Percentiles rank a stretch among this genome's conserved stretches.
phyloP scores from a whole-genome alignment of 2,797 vertebrate genomes.

The Psittacula derbiana region DNA sequence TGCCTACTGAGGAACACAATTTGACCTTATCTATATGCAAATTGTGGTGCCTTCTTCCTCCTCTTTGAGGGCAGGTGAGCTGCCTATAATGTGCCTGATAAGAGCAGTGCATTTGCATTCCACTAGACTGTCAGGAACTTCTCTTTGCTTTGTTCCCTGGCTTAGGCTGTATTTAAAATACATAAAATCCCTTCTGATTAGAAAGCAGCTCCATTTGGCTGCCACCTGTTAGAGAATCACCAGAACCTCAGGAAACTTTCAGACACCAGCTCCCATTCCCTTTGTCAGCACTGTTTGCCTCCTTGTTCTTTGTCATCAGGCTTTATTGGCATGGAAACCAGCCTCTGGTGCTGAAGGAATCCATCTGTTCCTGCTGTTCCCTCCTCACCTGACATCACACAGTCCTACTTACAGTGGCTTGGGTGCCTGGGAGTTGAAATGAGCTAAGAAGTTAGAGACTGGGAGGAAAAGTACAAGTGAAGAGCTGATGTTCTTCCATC shows the following conservation, averaged over 20 bases:
- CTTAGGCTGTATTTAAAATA: neutral
- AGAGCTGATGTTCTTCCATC: neutral
- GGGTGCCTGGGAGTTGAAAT: neutral
- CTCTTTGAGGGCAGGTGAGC: neutral
- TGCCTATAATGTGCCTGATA: neutral
- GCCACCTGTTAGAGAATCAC: neutral
- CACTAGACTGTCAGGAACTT: neutral
- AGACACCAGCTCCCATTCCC: neutral
- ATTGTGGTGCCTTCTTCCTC: neutral
- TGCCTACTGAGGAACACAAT: neutral
- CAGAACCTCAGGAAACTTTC: neutral
- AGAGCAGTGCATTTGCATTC: neutral
- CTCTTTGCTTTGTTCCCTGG: neutral
- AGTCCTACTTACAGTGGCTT: neutral
- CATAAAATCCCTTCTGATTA: neutral
- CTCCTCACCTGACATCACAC: neutral
- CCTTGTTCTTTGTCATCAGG: neutral
- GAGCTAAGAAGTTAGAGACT: neutral
- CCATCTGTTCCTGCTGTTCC: conserved; percentile 5
- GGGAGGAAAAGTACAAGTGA: neutral
- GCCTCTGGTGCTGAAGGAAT: neutral
- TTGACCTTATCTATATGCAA: conserved; percentile 42
- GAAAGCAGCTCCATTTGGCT: conserved; percentile 7
- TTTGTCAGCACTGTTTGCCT: conserved; percentile 4
- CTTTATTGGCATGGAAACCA: neutral